Evolutionary conservation across 2,888 invertebrate genomes (phyloP), one percentile per base, ranked within the genome.

Genomic region (Adelognathus sp.): DNA sequence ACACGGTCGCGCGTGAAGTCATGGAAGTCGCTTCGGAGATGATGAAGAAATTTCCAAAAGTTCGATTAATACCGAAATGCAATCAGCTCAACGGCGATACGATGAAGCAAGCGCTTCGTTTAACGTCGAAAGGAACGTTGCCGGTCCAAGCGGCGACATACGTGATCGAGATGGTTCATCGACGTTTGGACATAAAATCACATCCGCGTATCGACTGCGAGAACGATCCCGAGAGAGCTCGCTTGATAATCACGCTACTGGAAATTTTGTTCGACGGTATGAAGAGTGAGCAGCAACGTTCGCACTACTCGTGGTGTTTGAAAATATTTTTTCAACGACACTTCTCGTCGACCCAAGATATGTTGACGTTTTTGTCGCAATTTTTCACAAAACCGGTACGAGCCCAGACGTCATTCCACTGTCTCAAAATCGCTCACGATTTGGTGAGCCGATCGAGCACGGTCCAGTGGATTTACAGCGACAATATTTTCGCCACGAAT

Each of bases 401-500:
- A 16, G 64, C 86, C 0, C 83, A 86, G 27, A 90, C 88, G 0
- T 88, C 91, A 0, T 80, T 86, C 1, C 86, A 90, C 21, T 88
- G 88, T 31, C 64, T 91, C 2, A 82, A 86, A 6, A 90, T 90
- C 70, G 83, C 93, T 27, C 87, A 86, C 58, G 92, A 92, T 0
- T 84, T 91, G 16, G 91, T 94, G 88, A 86, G 85, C 6, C 81
- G 83, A 2, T 86, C 86, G 18, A 85, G 85, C 6, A 85, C 85
- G 0, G 71, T 86, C 3, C 83, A 86, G 6, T 91, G 91, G 91
- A 86, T 86, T 14, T 88, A 88, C 64, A 73, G 86, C 31, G 89
- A 91, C 50, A 81, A 79, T 27, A 67, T 84, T 0, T 90, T 91
- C 41, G 88, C 95, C 3, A 90, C 92, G 0, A 91, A 94, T 71